These are phyloP conservation scores for Rhogogaster chlorosoma DNA, from an alignment of 2,888 invertebrate genomes.

Conservation along the genomic window DNA sequence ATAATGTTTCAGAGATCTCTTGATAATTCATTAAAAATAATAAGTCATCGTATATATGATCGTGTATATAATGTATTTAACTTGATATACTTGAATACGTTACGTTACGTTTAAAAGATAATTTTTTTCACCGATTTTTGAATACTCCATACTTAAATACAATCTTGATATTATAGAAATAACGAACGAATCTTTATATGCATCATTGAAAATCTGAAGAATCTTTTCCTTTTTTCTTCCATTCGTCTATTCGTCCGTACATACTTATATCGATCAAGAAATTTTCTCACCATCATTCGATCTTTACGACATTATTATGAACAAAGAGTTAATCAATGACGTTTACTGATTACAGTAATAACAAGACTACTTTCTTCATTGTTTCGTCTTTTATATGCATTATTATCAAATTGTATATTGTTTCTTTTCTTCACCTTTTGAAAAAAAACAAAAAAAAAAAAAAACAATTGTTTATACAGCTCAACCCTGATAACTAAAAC, in stretches of 20 bases:
- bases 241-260: neutral
- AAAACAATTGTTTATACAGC: neutral
- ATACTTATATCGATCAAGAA: neutral
- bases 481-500: neutral
- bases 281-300: neutral
- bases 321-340: neutral
- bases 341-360: neutral
- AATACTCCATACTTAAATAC: conserved; percentile 13
- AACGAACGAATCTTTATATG: neutral
- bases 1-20: neutral
- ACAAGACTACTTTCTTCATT: neutral
- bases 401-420: neutral
- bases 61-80: neutral
- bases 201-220: neutral
- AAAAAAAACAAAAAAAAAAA: neutral
- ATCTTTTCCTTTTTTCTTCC: neutral
- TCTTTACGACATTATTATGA: neutral
- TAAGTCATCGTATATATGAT: neutral
- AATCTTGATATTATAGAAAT: neutral
- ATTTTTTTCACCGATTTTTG: neutral
- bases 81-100: neutral
- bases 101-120: neutral
- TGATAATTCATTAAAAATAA: neutral
- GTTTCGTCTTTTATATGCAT: neutral
- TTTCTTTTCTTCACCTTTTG: neutral